Percentiles rank a stretch among this genome's conserved stretches.
Evolutionary conservation across 2,888 invertebrate species (phyloP).

Genomic region (Phasia obesa): DNA sequence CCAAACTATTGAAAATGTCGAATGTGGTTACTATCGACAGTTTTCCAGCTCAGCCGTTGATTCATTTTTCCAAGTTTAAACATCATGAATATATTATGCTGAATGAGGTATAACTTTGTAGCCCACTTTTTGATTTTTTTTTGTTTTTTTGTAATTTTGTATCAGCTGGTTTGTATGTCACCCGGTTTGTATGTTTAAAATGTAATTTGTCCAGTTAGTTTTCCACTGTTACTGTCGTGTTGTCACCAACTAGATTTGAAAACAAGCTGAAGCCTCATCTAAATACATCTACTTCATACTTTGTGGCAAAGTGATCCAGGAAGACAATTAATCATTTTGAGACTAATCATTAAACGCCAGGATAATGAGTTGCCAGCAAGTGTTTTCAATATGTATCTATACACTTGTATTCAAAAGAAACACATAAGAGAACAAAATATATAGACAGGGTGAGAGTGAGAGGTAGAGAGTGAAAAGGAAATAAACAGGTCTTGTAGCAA

Average conservation of each 20-base stretch:
- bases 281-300: conserved; percentile 4
- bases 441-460: neutral
- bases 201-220: conserved; percentile 48
- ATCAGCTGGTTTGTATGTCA: too few species aligned
- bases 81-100: too few species aligned
- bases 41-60: too few species aligned
- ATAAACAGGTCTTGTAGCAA: neutral
- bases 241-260: neutral
- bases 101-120: too few species aligned
- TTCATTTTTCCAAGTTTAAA: too few species aligned
- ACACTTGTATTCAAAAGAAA: neutral
- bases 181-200: conserved; percentile 62
- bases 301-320: conserved; percentile 5
- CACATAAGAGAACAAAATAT: too few species aligned
- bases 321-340: conserved; percentile 64
- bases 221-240: too few species aligned
- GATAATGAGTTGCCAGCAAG: conserved; percentile 47
- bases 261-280: conserved; percentile 4
- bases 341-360: conserved; percentile 58
- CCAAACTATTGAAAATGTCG: too few species aligned
- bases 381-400: neutral
- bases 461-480: neutral
- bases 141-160: too few species aligned
- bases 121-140: too few species aligned
- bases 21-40: too few species aligned